phyloP scores from a whole-genome alignment of 2,797 vertebrate genomes.

The Megalops cyprinoides region DNA sequence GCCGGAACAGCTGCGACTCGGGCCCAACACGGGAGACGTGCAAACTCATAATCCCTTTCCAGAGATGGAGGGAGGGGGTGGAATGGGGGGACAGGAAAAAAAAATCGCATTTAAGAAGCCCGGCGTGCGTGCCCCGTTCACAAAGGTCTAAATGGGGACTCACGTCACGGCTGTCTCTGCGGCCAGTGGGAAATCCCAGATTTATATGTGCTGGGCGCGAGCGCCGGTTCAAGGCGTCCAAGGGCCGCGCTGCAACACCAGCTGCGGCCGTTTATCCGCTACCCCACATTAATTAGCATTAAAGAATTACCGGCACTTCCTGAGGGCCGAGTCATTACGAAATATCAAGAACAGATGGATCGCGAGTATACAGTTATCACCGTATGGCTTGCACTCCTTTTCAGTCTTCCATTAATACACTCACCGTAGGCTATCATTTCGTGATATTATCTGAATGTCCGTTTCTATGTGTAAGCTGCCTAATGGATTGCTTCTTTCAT shows the following conservation, averaged over 20 bases:
- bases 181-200: constrained; percentile 61
- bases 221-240: constrained; percentile 42
- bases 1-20: constrained; percentile 72
- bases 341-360: constrained; percentile 4
- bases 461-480: background rate
- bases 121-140: background rate
- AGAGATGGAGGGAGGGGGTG: constrained; percentile 59
- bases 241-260: constrained; percentile 46
- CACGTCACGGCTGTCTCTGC: background rate
- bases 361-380: background rate
- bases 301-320: constrained; percentile 26
- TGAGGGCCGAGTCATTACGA: constrained; percentile 31
- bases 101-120: background rate
- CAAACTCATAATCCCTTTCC: constrained; percentile 64
- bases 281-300: background rate
- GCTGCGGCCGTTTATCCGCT: constrained; percentile 54
- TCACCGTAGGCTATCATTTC: background rate
- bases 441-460: background rate
- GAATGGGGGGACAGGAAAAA: constrained; percentile 42
- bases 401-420: constrained; percentile 1
- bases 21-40: constrained; percentile 63
- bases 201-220: constrained; percentile 46
- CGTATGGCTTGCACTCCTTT: background rate
- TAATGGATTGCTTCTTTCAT: background rate
- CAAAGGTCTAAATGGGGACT: too few species aligned